Base-by-base conservation (phyloP, 2,113 vertebrate genomes). In the Ceyx margarethae region DNA sequence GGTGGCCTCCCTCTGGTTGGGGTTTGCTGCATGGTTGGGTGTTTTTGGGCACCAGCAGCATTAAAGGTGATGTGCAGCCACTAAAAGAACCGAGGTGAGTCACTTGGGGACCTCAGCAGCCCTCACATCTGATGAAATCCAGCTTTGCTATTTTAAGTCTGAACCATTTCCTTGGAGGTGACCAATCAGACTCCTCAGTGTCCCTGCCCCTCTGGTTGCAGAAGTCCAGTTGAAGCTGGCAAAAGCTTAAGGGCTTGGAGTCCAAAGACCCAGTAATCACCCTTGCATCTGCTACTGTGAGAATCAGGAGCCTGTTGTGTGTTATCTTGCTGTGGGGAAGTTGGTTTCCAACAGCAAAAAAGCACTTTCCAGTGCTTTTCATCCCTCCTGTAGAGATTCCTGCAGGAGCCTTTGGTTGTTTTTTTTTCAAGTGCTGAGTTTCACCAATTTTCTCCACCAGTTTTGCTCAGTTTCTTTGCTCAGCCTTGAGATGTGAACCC, bases 11-110 rank as follows among this genome's bases (percentile, higher is more conserved):
- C 40, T 60, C 7, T 58, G 51, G 13, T 14, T 18, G 31, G 37
- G 51, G 6, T 15, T 4, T 66, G 13, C 82, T n/a, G 35, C 15
- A 14, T 26, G 64, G 9, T 42, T 22, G 21, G 51, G 7, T 50
- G 48, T 50, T 37, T 37, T 50, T 22, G 48, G 6, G 22, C 23
- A 50, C 48, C 48, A 50, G 11, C 48, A 50, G 48, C 13, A 12
- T 23, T 50, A 50, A 50, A 23, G 48, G 48, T 23, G 23, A 50
- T 12, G 48, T 22, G 21, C 22, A 43, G 33, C 45, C 31, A 21
- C 15, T 51, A 13, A 15, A 50, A 50, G 56, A 37, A 19, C 6
- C 8, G 13, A 20, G 65, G 10, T 28, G 1, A 0, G 5, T 16
- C 26, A 6, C 45, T 56, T 37, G n/a, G 40, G 71, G 26, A 45